phyloP scores from a whole-genome alignment of 2,113 vertebrate genomes.

The sheep (Ovis aries) region ARS-UI_Ramb_v3.0 NC_056070.1:53580001-53580500 shows the following conservation, averaged over 20 bases:
- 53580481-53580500: background rate
- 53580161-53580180: rapidly evolving
- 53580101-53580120: background rate
- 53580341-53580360: background rate
- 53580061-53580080: background rate
- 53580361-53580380: background rate
- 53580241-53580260: background rate
- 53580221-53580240: background rate
- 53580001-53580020: background rate
- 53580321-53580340: background rate
- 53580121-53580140: background rate
- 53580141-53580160: background rate
- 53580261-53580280: background rate
- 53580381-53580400: rapidly evolving
- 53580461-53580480: background rate
- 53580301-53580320: background rate
- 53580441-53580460: background rate
- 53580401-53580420: background rate
- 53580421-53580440: background rate
- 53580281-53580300: background rate
- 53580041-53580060: background rate
- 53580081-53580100: background rate
- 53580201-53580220: background rate
- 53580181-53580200: background rate
- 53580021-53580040: background rate